Base-by-base conservation (phyloP, 2,888 invertebrate genomes). In the Lymantria dispar region DNA sequence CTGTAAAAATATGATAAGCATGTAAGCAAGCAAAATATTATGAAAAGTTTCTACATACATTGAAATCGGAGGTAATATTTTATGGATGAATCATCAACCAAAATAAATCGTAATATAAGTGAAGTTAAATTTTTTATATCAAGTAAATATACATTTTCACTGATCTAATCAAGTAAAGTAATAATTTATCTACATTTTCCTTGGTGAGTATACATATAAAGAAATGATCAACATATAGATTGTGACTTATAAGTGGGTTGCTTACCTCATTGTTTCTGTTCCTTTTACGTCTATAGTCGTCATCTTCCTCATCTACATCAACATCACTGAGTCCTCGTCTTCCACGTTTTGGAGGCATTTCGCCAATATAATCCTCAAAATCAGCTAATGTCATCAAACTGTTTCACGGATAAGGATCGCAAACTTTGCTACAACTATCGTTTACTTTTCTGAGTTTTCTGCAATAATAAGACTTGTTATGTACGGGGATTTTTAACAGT, bases 241-340 rank as follows among this genome's bases (percentile, higher is more conserved):
- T 22, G 22, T 22, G 22, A 5, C 22, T 22, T 22, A 22, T 22
- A 22, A 22, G 5, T 22, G 22, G 22, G 5, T 22, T 36, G 29
- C 43, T 38, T 84, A 95, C 95, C 92, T 95, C 93, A 85, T 96
- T 96, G 85, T 96, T 96, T 69, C 95, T 92, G 70, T 96, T 96
- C 36, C 96, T 88, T 47, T 94, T 93, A 62, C 93, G 93, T 54
- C 96, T 91, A 72, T 96, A 96, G 65, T 95, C 95, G 11, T 94
- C 95, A 46, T 94, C 94, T 43, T 94, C 95, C 63, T 94, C 94
- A 22, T n/a, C n/a, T n/a, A n/a, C n/a, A 45, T 94, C 94, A 10
- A 92, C 93, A 58, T 95, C 95, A 50, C 93, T 93, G 51, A 92
- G 91, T 11, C 80, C 85, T 45, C 80, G 79, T 74, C 78, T 80